A percentile compares a stretch with the other conserved stretches of the same genome.
Evolutionary conservation across 1,140 invertebrate species (phyloP).

Genomic region (Neodiprion lecontei): DNA sequence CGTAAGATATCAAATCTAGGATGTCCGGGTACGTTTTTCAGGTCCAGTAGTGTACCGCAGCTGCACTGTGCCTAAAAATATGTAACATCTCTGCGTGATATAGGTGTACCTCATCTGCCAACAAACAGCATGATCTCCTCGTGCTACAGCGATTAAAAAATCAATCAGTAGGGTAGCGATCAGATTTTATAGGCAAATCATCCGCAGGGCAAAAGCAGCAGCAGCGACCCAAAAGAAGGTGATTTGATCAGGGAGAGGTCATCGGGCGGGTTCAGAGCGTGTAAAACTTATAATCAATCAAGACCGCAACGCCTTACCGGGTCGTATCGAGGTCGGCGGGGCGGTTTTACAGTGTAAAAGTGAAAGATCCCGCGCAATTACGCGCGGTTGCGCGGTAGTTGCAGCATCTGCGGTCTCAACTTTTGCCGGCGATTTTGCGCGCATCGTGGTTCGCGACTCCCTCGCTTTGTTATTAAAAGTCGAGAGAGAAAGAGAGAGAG

Average conservation of each 20-base stretch:
- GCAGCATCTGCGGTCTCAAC: neutral
- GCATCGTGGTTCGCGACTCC: neutral
- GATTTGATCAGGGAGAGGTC: no score
- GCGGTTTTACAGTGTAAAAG: neutral
- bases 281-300: slow-evolving; percentile 1
- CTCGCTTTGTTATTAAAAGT: slow-evolving; percentile 3
- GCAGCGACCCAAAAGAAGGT: no score
- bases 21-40: neutral
- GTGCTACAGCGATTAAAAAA: no score
- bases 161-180: neutral
- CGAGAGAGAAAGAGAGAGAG: neutral
- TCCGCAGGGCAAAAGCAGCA: neutral
- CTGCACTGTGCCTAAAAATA: neutral
- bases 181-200: neutral
- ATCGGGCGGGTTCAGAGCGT: neutral
- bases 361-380: neutral
- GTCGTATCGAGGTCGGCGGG: neutral
- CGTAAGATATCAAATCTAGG: no score
- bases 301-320: neutral
- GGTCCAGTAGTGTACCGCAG: neutral
- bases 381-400: slow-evolving; percentile 1
- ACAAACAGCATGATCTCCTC: no score
- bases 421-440: neutral
- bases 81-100: no score
- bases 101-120: no score